phyloP scores from a whole-genome alignment of 2,113 vertebrate species.

The Microtus oregoni region DNA sequence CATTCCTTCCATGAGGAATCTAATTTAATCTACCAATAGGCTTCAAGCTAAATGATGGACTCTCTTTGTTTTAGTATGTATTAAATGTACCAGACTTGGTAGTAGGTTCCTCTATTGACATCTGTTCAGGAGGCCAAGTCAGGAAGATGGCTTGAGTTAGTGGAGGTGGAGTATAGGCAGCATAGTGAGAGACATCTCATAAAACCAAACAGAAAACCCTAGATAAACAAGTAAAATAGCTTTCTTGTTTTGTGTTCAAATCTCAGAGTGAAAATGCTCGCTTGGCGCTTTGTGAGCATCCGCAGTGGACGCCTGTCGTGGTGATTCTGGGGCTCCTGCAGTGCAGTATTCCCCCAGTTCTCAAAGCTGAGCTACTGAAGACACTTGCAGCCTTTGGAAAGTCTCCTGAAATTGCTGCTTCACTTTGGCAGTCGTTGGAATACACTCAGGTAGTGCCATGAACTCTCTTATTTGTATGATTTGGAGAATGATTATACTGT shows the following conservation, averaged over 20 bases:
- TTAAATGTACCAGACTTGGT: not conserved
- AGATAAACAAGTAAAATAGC: not conserved
- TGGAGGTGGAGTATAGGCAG: not conserved
- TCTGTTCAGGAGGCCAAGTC: not conserved
- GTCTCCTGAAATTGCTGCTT: conserved; percentile 97
- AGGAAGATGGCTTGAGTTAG: not conserved
- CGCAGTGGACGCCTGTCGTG: conserved; percentile 98
- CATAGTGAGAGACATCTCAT: not conserved
- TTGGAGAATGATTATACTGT: not conserved
- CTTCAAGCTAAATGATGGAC: not conserved
- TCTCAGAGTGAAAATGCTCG: conserved; percentile 97
- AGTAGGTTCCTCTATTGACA: not conserved
- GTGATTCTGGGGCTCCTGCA: conserved; percentile 96
- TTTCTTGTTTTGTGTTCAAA: not conserved
- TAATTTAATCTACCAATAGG: not conserved
- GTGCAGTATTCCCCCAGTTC: conserved; percentile 94
- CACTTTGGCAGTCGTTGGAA: conserved; percentile 98
- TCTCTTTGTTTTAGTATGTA: conserved; percentile 1
- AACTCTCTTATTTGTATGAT: not conserved
- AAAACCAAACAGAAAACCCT: not conserved
- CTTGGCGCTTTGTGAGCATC: conserved; percentile 96
- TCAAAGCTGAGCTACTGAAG: conserved; percentile 94
- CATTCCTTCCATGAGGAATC: not conserved
- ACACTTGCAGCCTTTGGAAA: conserved; percentile 95
- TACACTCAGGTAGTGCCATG: conserved; percentile 93